Base-by-base conservation (phyloP, 2,888 invertebrate genomes). In the Osmoderma eremita region DNA sequence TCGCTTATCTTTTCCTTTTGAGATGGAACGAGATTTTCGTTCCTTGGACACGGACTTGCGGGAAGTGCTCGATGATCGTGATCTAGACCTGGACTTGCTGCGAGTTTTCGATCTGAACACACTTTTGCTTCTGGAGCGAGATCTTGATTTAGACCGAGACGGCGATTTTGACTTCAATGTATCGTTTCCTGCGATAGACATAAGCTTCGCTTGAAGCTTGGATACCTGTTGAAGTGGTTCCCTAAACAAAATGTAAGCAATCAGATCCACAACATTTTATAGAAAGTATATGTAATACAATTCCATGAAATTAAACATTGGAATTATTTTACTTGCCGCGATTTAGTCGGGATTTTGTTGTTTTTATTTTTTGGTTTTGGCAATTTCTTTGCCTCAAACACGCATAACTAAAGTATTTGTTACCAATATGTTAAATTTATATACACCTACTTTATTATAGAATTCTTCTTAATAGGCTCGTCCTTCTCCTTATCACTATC, bases 141-240 rank as follows among this genome's bases (percentile, higher is more conserved):
- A 80, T 41, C 77, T 75, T 1, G 82, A 81, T 13, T 77, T 77
- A 4, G 81, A 80, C 13, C 76, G 73, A 3, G 80, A 78, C 15
- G 71, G 73, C 10, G 77, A 75, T 53, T 77, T 75, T 0, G 74
- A 72, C 65, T 75, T 75, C 67, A 73, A 69, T 50, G 77, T 75
- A 71, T 80, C 84, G 17, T 83, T 84, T 63, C 87, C 88, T 0
- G 88, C 87, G 75, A 88, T 83, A 67, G 87, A 87, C 83, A 88
- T 83, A 69, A 88, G 78, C 75, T 88, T 88, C 3, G 87, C 88
- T 78, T 88, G 88, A 3, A 88, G 82, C 73, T 87, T 85, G 3
- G 88, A 87, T 64, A 88, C 85, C 1, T 84, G 82, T n/a, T 83
- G 84, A 4, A 82, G 80, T 4, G 83, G 81, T 76, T 82, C 82